Evolutionary conservation across 2,797 vertebrate genomes (phyloP).

Genomic region (Sitta carolinensis): DNA sequence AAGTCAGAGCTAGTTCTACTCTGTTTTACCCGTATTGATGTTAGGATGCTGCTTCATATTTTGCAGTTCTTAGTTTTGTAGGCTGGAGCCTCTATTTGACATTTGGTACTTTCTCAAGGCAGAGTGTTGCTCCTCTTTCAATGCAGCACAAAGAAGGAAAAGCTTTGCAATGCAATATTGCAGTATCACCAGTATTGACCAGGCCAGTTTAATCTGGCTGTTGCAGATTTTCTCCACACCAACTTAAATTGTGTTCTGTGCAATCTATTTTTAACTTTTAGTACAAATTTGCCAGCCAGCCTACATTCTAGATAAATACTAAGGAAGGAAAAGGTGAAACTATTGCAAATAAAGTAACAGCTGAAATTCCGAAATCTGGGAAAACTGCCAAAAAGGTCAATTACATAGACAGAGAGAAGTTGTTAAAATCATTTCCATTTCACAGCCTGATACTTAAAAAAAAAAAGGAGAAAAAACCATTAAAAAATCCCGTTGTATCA

Average conservation of each 20-base stretch:
- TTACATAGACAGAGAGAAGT: not conserved
- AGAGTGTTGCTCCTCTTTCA: not conserved
- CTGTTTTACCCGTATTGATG: not conserved
- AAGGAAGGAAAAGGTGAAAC: not conserved
- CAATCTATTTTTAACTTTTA: not conserved
- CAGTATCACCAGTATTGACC: not conserved
- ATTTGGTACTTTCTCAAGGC: not conserved
- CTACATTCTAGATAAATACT: not conserved
- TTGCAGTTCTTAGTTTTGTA: not conserved
- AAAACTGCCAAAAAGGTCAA: not conserved
- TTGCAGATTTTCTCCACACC: not conserved
- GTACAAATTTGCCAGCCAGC: not conserved
- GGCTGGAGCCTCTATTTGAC: not conserved
- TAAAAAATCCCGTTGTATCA: not conserved
- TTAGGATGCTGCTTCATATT: not conserved
- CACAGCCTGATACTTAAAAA: not conserved
- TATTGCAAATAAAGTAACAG: constrained; percentile 1
- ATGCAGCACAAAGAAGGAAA: not conserved
- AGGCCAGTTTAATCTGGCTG: not conserved
- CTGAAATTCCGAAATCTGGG: constrained; percentile 14
- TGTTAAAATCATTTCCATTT: not conserved
- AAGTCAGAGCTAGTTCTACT: not conserved
- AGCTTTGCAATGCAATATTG: not conserved
- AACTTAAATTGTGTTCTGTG: not conserved
- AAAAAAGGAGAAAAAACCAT: not conserved